Conservation (phyloP, 2,113 vertebrate species). For the Etia nguti region DNA sequence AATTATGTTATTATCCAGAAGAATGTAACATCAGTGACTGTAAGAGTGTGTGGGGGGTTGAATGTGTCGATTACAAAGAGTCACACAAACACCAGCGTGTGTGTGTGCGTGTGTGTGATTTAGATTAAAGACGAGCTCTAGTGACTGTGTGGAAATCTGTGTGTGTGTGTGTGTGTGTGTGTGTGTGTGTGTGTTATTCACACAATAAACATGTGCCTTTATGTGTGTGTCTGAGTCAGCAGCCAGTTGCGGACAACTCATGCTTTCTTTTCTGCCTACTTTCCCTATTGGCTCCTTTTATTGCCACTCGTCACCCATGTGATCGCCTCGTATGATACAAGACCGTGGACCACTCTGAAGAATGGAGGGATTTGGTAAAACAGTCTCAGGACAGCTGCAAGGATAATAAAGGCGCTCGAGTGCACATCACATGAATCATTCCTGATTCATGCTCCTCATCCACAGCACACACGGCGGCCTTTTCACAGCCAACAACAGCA, state of each 20-base stretch:
- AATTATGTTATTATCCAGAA: constrained; percentile 52
- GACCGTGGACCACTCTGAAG: not conserved
- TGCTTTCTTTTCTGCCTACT: not conserved
- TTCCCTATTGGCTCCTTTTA: not conserved
- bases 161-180: not conserved
- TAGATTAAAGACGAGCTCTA: not conserved
- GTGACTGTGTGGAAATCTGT: not conserved
- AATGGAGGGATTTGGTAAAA: not conserved
- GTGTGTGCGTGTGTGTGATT: constrained; percentile 35
- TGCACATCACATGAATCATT: constrained; percentile 17
- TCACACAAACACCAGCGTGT: not conserved
- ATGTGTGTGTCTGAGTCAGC: constrained; percentile 55
- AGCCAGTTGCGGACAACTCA: constrained; percentile 24
- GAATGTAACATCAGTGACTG: constrained; percentile 35
- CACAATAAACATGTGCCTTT: not conserved
- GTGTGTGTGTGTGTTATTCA: not conserved
- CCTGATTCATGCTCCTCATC: constrained; percentile 6
- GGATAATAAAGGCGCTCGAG: not conserved
- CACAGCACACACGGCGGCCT: not conserved
- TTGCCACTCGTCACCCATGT: not conserved
- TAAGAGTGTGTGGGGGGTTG: not conserved
- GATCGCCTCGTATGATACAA: not conserved
- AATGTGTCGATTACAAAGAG: not conserved
- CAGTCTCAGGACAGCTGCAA: not conserved
- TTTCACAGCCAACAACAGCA: not conserved